Evolutionary conservation across 2,888 invertebrate species (phyloP), one percentile per base, ranked within the genome.

Genomic region (Andrena marginata): DNA sequence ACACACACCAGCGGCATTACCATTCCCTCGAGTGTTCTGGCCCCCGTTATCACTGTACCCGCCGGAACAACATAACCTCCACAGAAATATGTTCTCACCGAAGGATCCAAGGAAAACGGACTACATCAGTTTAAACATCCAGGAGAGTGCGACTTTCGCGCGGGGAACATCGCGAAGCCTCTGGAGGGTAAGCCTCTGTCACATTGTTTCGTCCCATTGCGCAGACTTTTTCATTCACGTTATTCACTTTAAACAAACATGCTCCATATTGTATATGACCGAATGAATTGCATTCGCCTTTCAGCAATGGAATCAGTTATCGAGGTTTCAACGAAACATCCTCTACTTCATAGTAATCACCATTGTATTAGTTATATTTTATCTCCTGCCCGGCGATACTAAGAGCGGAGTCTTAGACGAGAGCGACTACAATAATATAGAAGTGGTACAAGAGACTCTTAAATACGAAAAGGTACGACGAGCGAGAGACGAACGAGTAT

Each of bases 241-340:
- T 42, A 42, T 42, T 42, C 42, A 1, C 16, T 42, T 42, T 42
- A 42, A 42, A 26, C 6, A 0, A 1, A 13, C 2, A 71, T 59
- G 7, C 5, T 51, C 23, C 23, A 54, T 7, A 33, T 2, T 20
- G 13, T 29, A 31, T 42, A 8, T 35, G 10, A 63, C 0, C 16
- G 23, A 59, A 59, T 0, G 20, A 59, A 67, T 69, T 60, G 64
- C 75, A 71, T 84, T 85, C 80, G 93, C 82, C 78, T 87, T 96
- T 96, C 94, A 98, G 98, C 95, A 96, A 94, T 98, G 98, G 98
- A 98, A 98, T 94, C 97, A 97, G 88, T 94, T 98, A 76, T 98
- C 98, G 23, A 96, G 98, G 89, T 96, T 98, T 91, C 98, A 98
- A 93, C 96, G 97, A 86, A 97, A 97, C 91, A 95, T 97, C 87